Evolutionary conservation across 2,888 invertebrate species (phyloP), one percentile per base, ranked within the genome.

Genomic region (Syritta pipiens): DNA sequence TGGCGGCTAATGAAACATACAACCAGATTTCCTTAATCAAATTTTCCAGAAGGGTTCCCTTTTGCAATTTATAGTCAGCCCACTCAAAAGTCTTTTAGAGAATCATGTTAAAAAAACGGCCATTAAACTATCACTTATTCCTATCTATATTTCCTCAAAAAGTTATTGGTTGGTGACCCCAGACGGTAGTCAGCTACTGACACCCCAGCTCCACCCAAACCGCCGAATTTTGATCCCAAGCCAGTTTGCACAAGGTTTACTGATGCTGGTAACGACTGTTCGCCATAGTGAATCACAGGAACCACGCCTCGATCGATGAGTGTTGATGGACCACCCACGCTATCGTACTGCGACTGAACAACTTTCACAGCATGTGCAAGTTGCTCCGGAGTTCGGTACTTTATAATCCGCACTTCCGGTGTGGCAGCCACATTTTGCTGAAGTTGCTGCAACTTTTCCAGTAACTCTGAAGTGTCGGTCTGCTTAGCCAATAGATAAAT

Each of bases 401-500:
- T 84, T n/a, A 84, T 69, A 37, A 84, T 82, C 60, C 76, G 77
- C n/a, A 84, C 83, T 28, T 84, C 83, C 9, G 84, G 84, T 55
- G 82, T 68, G 20, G 69, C 76, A n/a, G 82, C 81, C 49, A 82
- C 68, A 26, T 65, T 69, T 28, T 76, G 77, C 53, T 81, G 77
- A n/a, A 81, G 59, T 59, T 77, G 77, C 67, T 76, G 67, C 59
- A 86, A 60, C 20, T 84, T 85, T 79, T 62, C 83, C 81, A 85
- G 84, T 62, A 86, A 81, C 63, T 85, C 84, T 40, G 83, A 83
- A 4, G 84, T 84, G 19, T 87, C 86, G 0, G 84, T 77, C 81
- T 86, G 85, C 81, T 88, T 87, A 79, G 83, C 84, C 17, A 88
- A 84, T 1, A 88, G 87, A 81, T 88, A 88, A 63, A 88, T 86